Base-by-base conservation (phyloP, 2,888 invertebrate species). In the Himalopsyche kuldschensis region DNA sequence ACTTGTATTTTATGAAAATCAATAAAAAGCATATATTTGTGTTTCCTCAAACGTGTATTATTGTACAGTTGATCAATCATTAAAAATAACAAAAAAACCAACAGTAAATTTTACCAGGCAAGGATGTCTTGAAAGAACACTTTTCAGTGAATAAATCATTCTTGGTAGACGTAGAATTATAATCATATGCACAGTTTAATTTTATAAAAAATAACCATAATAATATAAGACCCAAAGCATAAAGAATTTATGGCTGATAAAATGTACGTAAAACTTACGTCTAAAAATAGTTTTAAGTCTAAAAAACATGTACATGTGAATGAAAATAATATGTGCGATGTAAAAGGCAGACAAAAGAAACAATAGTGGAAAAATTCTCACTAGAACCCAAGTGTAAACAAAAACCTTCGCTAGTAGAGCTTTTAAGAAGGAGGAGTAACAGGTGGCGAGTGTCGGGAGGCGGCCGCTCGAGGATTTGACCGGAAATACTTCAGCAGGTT, bases 391-490 rank as follows among this genome's bases (percentile, higher is more conserved):
- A 76, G 32, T 76, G 32, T 24, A 76, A 76, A 76, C 76, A 76
- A 76, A 76, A 76, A 76, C 32, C 76, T 76, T 20, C 32, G 76
- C 41, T 69, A 41, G n/a, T n/a, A 30, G 30, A 78, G 78, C 78
- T 46, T 46, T 46, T 78, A 78, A 78, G 46, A 31, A 76, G 46
- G 78, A 46, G 27, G 69, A 27, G 78, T 78, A 78, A 78, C 78
- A 78, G 78, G 78, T 78, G 78, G 78, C 35, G 30, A 46, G 78
- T 17, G 46, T 30, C 41, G 46, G 78, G 69, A 69, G 24, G 69
- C 69, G 69, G 15, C 30, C 46, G 46, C 30, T 46, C 27, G 78
- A 78, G 78, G 78, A 78, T 78, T 78, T 78, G 78, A 78, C 78
- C 78, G 78, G 78, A 78, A 78, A 78, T 46, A 46, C 41, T 24